These are phyloP conservation scores for Aspidiotus destructor DNA, from an alignment of 2,888 invertebrate genomes.

Conservation along the genomic window DNA sequence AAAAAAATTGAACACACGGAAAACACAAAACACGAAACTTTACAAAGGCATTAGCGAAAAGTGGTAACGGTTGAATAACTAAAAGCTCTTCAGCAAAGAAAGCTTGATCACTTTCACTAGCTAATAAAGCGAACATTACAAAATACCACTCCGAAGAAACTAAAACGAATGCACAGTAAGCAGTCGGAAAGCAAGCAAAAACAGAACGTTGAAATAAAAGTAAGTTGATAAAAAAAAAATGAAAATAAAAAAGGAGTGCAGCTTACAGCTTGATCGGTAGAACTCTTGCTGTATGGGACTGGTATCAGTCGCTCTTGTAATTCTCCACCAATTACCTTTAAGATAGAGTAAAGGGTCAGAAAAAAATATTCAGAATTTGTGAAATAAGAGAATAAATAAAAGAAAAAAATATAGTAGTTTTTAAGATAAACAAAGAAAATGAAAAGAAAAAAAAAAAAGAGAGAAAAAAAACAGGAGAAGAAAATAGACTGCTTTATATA, in stretches of 20 bases:
- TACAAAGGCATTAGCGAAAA: no score
- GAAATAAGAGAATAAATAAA: not conserved
- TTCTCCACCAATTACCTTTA: conserved; percentile 99
- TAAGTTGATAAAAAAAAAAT: conserved; percentile 20
- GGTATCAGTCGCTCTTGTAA: conserved; percentile 99
- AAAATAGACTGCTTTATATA: conserved; percentile 15
- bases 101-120: not conserved
- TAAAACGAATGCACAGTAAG: conserved; percentile 15
- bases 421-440: conserved; percentile 20
- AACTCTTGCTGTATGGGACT: conserved; percentile 99
- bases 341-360: conserved; percentile 42
- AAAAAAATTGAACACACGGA: conserved; percentile 8
- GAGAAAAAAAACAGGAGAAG: conserved; percentile 36
- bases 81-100: not conserved
- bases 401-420: conserved; percentile 19
- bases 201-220: conserved; percentile 10
- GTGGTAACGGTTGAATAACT: no score
- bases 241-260: conserved; percentile 41
- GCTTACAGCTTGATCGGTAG: conserved; percentile 99
- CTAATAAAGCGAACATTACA: not conserved
- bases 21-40: conserved; percentile 1
- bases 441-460: conserved; percentile 13
- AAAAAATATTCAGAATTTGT: conserved; percentile 13
- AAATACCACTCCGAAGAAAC: not conserved
- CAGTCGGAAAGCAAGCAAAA: conserved; percentile 27